Evolutionary conservation across 1,140 invertebrate species (phyloP).

Genomic region (Dufourea novaeangliae): DNA sequence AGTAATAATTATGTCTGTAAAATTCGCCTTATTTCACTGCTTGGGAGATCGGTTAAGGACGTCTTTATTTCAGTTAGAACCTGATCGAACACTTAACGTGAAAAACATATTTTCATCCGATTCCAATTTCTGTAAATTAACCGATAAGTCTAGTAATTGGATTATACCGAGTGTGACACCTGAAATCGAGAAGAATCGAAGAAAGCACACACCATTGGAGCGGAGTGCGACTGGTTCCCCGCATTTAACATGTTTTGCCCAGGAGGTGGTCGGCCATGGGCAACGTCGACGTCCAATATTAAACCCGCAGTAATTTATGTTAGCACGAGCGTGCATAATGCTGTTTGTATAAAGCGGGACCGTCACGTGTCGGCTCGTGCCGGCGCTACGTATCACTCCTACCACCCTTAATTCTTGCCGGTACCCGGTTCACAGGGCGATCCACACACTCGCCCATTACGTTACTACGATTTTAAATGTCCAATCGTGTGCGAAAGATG

Average conservation of each 20-base stretch:
- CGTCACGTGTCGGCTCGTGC: conserved; percentile 73
- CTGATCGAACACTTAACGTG: too few relatives aligned
- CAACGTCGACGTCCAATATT: conserved; percentile 71
- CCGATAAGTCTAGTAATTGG: too few relatives aligned
- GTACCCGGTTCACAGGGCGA: conserved; percentile 45
- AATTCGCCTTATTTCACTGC: too few relatives aligned
- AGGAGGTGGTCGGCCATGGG: conserved; percentile 66
- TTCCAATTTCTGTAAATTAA: too few relatives aligned
- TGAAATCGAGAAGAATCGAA: conserved; percentile 14
- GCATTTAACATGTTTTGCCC: conserved; percentile 69
- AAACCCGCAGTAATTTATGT: conserved; percentile 77
- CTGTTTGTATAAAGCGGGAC: conserved; percentile 73
- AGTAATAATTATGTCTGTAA: too few relatives aligned
- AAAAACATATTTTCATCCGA: too few relatives aligned
- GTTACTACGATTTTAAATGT: conserved; percentile 56
- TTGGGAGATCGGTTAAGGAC: too few relatives aligned
- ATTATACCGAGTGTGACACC: not conserved
- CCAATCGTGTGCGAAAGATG: conserved; percentile 35
- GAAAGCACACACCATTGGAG: conserved; percentile 25
- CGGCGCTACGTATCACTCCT: conserved; percentile 56
- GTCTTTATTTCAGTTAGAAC: too few relatives aligned
- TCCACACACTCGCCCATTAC: conserved; percentile 34
- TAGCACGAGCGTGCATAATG: conserved; percentile 76
- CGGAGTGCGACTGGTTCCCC: conserved; percentile 28
- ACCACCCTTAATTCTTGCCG: conserved; percentile 62